These are phyloP conservation scores for Zaprionus kolodkinae DNA, from an alignment of 1,140 invertebrate species.

Conservation along the genomic window DNA sequence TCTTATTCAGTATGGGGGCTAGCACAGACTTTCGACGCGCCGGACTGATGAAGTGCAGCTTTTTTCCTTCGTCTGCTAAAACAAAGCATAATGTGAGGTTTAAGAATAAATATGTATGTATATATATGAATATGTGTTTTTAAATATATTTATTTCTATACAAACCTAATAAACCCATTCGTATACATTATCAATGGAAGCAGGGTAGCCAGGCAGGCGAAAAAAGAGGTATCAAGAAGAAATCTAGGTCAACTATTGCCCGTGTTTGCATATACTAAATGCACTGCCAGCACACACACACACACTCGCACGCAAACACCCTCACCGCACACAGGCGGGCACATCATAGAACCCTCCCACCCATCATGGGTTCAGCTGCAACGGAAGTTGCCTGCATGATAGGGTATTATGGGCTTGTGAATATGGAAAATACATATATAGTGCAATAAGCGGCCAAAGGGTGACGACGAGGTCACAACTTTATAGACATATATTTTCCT, in stretches of 20 bases:
- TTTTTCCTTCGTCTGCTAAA: slow-evolving; percentile 82
- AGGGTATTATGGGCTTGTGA: not conserved
- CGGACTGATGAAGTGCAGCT: slow-evolving; percentile 80
- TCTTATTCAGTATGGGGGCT: slow-evolving; percentile 79
- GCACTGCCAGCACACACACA: slow-evolving; percentile 34
- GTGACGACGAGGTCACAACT: not conserved
- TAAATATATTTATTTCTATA: not conserved
- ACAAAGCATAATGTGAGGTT: not conserved
- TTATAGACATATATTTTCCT: not conserved
- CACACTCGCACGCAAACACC: slow-evolving; percentile 15
- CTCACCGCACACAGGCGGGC: slow-evolving; percentile 1
- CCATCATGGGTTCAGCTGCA: not conserved
- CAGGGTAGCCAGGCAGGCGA: not conserved
- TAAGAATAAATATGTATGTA: not conserved
- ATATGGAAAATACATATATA: not conserved
- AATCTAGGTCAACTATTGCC: slow-evolving; percentile 83
- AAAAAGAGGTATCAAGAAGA: slow-evolving; percentile 26
- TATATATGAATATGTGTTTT: not conserved
- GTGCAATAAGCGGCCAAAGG: not conserved
- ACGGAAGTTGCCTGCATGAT: not conserved
- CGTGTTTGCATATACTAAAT: slow-evolving; percentile 54
- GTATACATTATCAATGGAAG: not conserved
- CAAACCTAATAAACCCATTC: not conserved
- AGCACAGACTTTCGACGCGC: slow-evolving; percentile 79
- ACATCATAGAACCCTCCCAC: not conserved